Evolutionary conservation across 30 jellyfish, hydroid and myxozoan genomes (phyloP).

Genomic region (Catostylus mosaicus): DNA sequence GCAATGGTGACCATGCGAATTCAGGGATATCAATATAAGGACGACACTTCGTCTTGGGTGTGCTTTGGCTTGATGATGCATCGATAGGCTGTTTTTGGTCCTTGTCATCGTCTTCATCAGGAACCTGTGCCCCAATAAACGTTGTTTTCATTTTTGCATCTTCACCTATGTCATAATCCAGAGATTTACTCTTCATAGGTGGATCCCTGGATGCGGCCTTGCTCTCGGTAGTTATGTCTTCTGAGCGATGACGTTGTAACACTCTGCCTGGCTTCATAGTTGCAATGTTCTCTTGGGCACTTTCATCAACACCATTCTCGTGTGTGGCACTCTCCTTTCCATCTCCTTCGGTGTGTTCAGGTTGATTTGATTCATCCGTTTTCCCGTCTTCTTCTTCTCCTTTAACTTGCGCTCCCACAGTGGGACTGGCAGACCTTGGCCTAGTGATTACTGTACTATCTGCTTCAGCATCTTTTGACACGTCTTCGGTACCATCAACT

Average conservation of each 20-base stretch:
- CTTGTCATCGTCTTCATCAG: constrained; percentile 14
- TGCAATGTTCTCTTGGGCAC: neutral
- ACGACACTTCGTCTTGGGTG: constrained; percentile 70
- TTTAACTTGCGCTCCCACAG: constrained; percentile 43
- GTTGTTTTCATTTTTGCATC: constrained; percentile 49
- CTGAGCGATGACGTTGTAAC: constrained; percentile 38
- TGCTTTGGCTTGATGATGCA: constrained; percentile 15
- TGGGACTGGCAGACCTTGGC: constrained; percentile 93
- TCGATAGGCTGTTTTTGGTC: neutral
- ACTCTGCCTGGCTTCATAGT: constrained; percentile 5
- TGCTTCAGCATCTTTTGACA: constrained; percentile 5
- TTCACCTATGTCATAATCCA: constrained; percentile 44
- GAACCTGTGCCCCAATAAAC: constrained; percentile 35
- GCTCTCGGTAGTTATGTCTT: constrained; percentile 20
- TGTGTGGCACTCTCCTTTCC: neutral
- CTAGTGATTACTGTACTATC: constrained; percentile 10
- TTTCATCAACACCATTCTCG: neutral
- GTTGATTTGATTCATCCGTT: neutral
- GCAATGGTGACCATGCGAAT: constrained; percentile 90
- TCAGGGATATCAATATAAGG: constrained; percentile 96
- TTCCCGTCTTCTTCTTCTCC: constrained; percentile 5
- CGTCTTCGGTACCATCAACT: constrained; percentile 15
- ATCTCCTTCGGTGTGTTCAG: neutral
- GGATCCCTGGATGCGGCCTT: constrained; percentile 19
- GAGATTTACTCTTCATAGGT: constrained; percentile 40